Percentiles rank a stretch among this genome's conserved stretches.
Evolutionary conservation across 2,113 vertebrate genomes (phyloP).

Genomic region (Anhinga anhinga): DNA sequence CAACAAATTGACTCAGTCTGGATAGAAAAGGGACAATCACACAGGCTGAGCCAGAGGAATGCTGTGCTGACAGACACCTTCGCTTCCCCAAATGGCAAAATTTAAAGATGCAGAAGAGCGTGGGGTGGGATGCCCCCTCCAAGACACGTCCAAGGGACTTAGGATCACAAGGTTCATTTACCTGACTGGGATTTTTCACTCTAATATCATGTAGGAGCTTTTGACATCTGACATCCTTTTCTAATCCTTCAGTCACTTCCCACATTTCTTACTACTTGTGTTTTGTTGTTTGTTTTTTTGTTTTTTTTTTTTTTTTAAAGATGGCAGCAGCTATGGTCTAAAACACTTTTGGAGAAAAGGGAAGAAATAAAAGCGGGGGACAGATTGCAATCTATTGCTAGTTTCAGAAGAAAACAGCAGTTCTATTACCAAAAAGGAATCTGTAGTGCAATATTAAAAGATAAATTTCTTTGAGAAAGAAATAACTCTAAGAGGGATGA

Average conservation of each 20-base stretch:
- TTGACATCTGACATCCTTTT: background rate
- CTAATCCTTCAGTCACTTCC: background rate
- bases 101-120: background rate
- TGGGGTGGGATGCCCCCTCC: background rate
- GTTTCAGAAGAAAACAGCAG: background rate
- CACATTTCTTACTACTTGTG: background rate
- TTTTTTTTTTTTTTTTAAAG: background rate
- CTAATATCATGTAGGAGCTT: background rate
- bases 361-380: background rate
- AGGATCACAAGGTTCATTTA: background rate
- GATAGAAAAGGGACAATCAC: background rate
- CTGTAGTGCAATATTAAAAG: conserved; percentile 28
- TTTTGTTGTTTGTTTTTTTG: no score
- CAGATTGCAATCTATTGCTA: background rate
- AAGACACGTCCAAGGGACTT: background rate
- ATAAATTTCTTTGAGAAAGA: conserved; percentile 34
- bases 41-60: background rate
- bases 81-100: background rate
- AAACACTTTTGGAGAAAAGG: background rate
- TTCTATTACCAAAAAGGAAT: conserved; percentile 21
- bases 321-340: background rate
- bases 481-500: conserved; percentile 27
- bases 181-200: background rate
- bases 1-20: background rate
- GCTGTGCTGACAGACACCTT: background rate